phyloP scores from a whole-genome alignment of 2,888 invertebrate species.

The Macaria notata region DNA sequence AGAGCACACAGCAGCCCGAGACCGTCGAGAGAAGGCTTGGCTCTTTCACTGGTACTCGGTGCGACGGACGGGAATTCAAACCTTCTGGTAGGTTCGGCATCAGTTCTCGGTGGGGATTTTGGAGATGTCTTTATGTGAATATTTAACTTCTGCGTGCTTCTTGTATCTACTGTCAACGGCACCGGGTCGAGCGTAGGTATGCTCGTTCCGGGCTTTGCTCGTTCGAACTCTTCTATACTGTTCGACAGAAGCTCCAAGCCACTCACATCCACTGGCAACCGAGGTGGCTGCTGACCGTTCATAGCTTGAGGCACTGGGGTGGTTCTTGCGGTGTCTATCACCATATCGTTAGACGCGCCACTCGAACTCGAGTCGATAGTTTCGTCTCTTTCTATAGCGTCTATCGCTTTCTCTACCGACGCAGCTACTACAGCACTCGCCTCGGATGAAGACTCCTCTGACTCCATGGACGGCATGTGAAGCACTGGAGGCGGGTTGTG shows the following conservation, averaged over 20 bases:
- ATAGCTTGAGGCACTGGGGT: conserved; percentile 50
- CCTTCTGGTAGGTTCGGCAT: conserved; percentile 60
- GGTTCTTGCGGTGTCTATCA: conserved; percentile 70
- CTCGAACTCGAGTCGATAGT: conserved; percentile 63
- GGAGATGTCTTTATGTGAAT: conserved; percentile 75
- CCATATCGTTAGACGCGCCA: conserved; percentile 69
- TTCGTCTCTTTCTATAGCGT: conserved; percentile 70
- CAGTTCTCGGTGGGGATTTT: conserved; percentile 67
- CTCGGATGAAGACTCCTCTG: conserved; percentile 73
- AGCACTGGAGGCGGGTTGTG: conserved; percentile 42
- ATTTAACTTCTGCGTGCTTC: conserved; percentile 61
- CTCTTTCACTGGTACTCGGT: conserved; percentile 51
- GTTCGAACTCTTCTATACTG: conserved; percentile 91
- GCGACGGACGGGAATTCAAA: conserved; percentile 66
- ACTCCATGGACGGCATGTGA: conserved; percentile 57
- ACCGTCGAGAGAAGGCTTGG: conserved; percentile 81
- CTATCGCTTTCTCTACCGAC: conserved; percentile 69
- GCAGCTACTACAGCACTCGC: conserved; percentile 57
- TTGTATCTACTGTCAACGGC: conserved; percentile 68
- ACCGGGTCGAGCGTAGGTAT: conserved; percentile 60
- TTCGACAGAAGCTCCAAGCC: conserved; percentile 92
- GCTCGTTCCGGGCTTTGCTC: conserved; percentile 65
- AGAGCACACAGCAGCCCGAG: conserved; percentile 90
- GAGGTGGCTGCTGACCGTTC: conserved; percentile 34
- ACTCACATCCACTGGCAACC: conserved; percentile 85